These are phyloP conservation scores for Rhyacichthys aspro DNA, from an alignment of 2,797 vertebrate species.

Conservation along the genomic window DNA sequence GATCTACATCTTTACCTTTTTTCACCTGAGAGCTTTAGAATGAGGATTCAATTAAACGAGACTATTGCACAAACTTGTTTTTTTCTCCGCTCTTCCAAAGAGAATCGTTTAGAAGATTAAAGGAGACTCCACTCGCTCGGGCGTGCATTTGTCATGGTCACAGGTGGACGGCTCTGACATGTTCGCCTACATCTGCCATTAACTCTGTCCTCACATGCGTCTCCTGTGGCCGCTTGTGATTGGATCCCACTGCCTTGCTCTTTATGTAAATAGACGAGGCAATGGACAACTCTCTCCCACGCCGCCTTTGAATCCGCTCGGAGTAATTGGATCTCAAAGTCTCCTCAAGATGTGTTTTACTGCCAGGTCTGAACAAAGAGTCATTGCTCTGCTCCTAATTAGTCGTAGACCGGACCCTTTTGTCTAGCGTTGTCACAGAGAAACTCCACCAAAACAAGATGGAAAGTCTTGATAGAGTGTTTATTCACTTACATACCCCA, in stretches of 20 bases:
- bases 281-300: not conserved
- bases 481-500: no score
- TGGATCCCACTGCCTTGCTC: not conserved
- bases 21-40: not conserved
- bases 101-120: no score
- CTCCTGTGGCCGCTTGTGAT: not conserved
- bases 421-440: no score
- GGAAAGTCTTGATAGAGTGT: not conserved
- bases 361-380: conserved; percentile 2
- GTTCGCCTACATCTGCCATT: no score
- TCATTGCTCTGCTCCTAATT: conserved; percentile 2
- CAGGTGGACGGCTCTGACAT: not conserved
- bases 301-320: not conserved
- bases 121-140: no score
- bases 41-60: not conserved
- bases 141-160: not conserved
- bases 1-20: conserved; percentile 16
- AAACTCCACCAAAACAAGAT: not conserved
- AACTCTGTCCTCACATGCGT: not conserved
- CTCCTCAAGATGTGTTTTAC: conserved; percentile 3
- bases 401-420: not conserved
- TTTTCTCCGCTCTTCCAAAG: no score
- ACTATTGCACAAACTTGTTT: not conserved
- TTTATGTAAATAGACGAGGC: conserved; percentile 1
- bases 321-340: conserved; percentile 1